phyloP scores from a whole-genome alignment of 2,888 invertebrate genomes.

The Temnothorax unifasciatus region DNA sequence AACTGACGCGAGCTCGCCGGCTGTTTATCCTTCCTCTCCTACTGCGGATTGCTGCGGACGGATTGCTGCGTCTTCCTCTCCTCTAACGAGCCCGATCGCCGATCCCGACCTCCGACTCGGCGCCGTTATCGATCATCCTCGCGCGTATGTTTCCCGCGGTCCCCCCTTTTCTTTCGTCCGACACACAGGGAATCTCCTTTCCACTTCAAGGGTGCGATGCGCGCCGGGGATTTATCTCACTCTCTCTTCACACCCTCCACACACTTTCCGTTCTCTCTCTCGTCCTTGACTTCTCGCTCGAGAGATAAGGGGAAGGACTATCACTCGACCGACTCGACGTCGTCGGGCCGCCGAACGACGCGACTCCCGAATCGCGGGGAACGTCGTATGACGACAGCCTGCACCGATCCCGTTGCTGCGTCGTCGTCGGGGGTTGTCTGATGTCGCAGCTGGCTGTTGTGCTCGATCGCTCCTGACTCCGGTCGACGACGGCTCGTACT shows the following conservation, averaged over 20 bases:
- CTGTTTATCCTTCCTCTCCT: constrained; percentile 9
- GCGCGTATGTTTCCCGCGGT: constrained; percentile 30
- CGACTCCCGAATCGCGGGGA: constrained; percentile 18
- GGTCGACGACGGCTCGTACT: constrained; percentile 28
- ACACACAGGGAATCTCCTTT: constrained; percentile 25
- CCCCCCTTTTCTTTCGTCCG: constrained; percentile 8
- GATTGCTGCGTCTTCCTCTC: constrained; percentile 61
- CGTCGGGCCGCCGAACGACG: constrained; percentile 6
- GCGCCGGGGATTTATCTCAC: constrained; percentile 16
- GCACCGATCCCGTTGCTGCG: constrained; percentile 31
- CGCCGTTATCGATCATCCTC: constrained; percentile 50
- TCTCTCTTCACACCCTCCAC: neutral
- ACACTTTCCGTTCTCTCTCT: constrained; percentile 24
- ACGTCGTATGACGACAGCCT: constrained; percentile 6
- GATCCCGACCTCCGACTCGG: constrained; percentile 17
- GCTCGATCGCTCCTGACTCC: constrained; percentile 36
- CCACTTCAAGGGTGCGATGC: constrained; percentile 17
- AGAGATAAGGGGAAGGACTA: constrained; percentile 22
- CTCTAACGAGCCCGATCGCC: constrained; percentile 23
- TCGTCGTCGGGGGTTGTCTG: neutral
- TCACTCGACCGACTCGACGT: constrained; percentile 23
- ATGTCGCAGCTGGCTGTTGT: constrained; percentile 1
- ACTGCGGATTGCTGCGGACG: constrained; percentile 59
- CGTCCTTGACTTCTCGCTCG: constrained; percentile 38
- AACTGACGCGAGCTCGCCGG: neutral